A percentile compares a stretch with the other conserved stretches of the same genome.
phyloP scores from a whole-genome alignment of 2,888 invertebrate species.

The Meandrusa payeni region DNA sequence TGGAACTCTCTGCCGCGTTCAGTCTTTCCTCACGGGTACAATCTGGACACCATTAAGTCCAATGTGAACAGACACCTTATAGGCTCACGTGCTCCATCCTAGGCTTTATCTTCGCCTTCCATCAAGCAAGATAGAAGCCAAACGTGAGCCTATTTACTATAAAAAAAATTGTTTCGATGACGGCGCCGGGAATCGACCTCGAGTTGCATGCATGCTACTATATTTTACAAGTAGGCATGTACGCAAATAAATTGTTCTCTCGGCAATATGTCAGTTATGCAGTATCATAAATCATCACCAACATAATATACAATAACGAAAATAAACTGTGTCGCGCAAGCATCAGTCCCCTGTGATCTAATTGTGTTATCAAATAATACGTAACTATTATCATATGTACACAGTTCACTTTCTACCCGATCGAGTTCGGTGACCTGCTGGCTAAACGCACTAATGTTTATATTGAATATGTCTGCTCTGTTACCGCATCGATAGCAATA shows the following conservation, averaged over 20 bases:
- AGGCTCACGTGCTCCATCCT: no score
- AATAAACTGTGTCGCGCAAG: conserved; percentile 4
- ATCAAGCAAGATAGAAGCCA: no score
- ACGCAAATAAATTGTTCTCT: not conserved
- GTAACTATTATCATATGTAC: conserved; percentile 20
- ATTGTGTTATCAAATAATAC: conserved; percentile 29
- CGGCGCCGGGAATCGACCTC: no score
- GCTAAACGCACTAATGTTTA: conserved; percentile 6
- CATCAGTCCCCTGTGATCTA: conserved; percentile 25
- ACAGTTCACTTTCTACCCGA: conserved; percentile 21
- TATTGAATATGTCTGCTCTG: conserved; percentile 14
- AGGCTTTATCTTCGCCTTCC: no score
- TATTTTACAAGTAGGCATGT: no score
- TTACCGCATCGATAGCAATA: conserved; percentile 6
- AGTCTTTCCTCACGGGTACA: no score
- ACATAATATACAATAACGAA: not conserved
- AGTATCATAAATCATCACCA: not conserved
- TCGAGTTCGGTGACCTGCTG: conserved; percentile 18
- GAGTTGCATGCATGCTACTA: no score
- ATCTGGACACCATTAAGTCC: no score
- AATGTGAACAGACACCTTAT: no score
- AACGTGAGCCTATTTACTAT: no score
- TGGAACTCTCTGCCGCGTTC: no score
- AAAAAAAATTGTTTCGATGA: no score
- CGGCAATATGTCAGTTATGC: conserved; percentile 1